Evolutionary conservation across 2,888 invertebrate species (phyloP).

Genomic region (Pilophorus perplexus): DNA sequence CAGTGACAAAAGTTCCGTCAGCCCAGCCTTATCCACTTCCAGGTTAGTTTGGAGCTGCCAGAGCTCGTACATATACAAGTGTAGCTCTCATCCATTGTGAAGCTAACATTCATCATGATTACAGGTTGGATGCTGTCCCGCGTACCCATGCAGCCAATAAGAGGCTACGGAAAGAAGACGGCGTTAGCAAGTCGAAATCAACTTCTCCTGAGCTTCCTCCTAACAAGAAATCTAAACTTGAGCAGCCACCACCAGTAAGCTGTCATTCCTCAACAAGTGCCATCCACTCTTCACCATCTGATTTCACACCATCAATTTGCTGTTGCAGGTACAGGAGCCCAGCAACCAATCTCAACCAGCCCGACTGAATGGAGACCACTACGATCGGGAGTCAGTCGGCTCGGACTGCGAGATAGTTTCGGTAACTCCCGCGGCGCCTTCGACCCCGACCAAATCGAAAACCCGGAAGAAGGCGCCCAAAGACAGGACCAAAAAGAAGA

Average conservation of each 20-base stretch:
- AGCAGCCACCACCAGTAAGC: conserved; percentile 13
- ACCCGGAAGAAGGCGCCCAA: conserved; percentile 62
- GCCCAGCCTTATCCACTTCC: conserved; percentile 44
- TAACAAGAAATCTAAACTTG: conserved; percentile 32
- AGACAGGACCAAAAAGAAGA: conserved; percentile 51
- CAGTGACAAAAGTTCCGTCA: conserved; percentile 48
- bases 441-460: conserved; percentile 51
- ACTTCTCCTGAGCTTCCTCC: conserved; percentile 48
- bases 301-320: neutral
- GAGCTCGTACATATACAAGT: too few relatives aligned
- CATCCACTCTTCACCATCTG: too few relatives aligned
- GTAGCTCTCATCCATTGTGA: too few relatives aligned
- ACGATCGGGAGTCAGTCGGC: conserved; percentile 49
- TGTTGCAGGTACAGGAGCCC: conserved; percentile 42
- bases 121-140: conserved; percentile 52
- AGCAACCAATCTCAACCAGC: conserved; percentile 42
- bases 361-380: conserved; percentile 46
- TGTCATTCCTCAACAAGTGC: too few relatives aligned
- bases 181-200: conserved; percentile 27
- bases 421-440: conserved; percentile 47
- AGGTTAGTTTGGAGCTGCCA: too few relatives aligned
- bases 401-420: conserved; percentile 49
- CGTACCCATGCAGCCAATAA: conserved; percentile 58
- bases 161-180: conserved; percentile 55
- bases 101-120: too few relatives aligned